These are phyloP conservation scores for Himalopsyche kuldschensis DNA, from an alignment of 2,888 invertebrate species.

Conservation along the genomic window DNA sequence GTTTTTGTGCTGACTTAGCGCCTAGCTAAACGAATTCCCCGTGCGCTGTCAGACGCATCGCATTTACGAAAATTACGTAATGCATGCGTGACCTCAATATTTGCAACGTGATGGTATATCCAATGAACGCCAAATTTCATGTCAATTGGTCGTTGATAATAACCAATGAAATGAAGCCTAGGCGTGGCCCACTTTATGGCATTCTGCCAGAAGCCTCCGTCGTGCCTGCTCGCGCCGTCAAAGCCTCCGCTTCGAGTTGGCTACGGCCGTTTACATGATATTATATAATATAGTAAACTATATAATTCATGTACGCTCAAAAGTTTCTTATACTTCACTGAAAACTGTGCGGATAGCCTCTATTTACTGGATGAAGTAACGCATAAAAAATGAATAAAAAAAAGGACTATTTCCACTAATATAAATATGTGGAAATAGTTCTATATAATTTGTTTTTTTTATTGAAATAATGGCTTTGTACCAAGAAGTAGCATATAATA, in stretches of 20 bases:
- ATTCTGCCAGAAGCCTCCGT: slow-evolving; percentile 49
- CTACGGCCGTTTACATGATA: not conserved
- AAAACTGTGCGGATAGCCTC: no score
- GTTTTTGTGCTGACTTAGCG: not conserved
- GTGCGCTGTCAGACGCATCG: not conserved
- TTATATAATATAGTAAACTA: not conserved
- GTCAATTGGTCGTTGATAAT: slow-evolving; percentile 61
- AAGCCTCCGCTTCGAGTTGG: slow-evolving; percentile 11
- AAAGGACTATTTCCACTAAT: no score
- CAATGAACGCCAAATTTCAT: slow-evolving; percentile 53
- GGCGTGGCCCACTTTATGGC: slow-evolving; percentile 56
- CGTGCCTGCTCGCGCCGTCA: slow-evolving; percentile 35
- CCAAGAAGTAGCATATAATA: no score
- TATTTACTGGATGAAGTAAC: no score
- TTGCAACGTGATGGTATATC: slow-evolving; percentile 40
- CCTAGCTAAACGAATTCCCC: not conserved
- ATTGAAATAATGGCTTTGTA: no score
- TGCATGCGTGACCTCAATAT: slow-evolving; percentile 12
- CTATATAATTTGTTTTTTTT: no score
- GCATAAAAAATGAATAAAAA: no score
- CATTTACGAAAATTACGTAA: slow-evolving; percentile 9
- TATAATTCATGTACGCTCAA: not conserved
- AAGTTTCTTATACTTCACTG: no score
- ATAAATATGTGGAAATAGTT: no score
- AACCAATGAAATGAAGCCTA: slow-evolving; percentile 56